Evolutionary conservation across 2,888 invertebrate genomes (phyloP), one percentile per base, ranked within the genome.

Genomic region (Teleogryllus oceanicus): DNA sequence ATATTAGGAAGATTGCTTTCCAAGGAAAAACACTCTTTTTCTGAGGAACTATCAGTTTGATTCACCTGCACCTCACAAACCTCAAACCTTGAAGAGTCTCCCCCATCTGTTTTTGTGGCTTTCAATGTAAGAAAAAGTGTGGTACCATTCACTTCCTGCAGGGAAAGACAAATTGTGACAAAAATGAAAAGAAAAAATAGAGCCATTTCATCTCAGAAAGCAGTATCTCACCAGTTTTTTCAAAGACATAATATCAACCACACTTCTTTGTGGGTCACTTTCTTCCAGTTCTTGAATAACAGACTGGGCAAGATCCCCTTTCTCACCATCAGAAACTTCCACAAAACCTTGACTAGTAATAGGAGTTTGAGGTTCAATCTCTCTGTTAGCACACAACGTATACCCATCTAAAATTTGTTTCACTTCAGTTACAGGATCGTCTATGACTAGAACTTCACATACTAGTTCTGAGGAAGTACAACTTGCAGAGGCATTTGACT

Each of bases 41-140:
- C 75, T 24, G 79, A 75, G 16, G 80, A 74, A 49, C 80, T 74
- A 20, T 75, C 79, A 10, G 78, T 81, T 77, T 79, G 81, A 13
- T 80, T 81, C 24, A 82, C 79, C 51, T 82, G 81, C 49, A 81
- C 75, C 76, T 82, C 82, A 77, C 82, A 82, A 13, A 80, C 80
- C 37, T 82, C 82, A 76, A 82, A 79, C n/a, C 79, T 78, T 10
- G 78, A 78, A 13, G 80, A 50, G 50, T 82, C 82, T 51, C 81
- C 81, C 11, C 77, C 82, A 49, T 82, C 82, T 10, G 80, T 78
- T 78, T 78, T 81, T 2, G 82, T 77, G 11, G 81, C 81, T 78
- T 82, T 82, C 74, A 82, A 74, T 13, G 82, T 82, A 75, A 82
- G 75, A 74, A 79, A 82, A 24, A 81, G 51, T 20, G 76, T 80